Conservation (phyloP, 2,888 invertebrate genomes). For the Uropetala carovei region DNA sequence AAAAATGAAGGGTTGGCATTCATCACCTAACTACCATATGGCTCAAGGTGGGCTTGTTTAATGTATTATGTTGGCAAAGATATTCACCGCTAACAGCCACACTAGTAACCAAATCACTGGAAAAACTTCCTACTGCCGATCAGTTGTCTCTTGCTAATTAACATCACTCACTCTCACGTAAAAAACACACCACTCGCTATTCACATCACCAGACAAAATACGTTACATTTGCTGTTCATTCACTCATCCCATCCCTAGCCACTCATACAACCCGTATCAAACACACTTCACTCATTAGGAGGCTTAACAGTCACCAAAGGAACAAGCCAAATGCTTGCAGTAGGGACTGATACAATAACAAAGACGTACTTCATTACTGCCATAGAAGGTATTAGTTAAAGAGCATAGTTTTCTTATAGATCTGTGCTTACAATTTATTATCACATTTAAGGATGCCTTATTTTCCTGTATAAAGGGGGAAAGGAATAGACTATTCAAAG, state of each 20-base stretch:
- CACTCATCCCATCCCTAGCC: neutral
- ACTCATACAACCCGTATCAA: conserved; percentile 51
- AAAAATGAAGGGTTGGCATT: conserved; percentile 37
- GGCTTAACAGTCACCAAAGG: conserved; percentile 45
- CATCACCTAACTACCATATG: conserved; percentile 12
- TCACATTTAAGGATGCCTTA: conserved; percentile 60
- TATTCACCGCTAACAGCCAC: conserved; percentile 16
- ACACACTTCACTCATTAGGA: conserved; percentile 53
- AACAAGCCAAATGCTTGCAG: conserved; percentile 49
- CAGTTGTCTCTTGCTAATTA: neutral
- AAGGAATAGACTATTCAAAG: conserved; percentile 47
- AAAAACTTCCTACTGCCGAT: neutral
- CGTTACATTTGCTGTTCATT: neutral
- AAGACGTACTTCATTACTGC: conserved; percentile 42
- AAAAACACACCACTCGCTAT: conserved; percentile 41
- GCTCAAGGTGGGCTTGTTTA: neutral
- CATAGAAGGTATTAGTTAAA: conserved; percentile 52
- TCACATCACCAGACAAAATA: conserved; percentile 12
- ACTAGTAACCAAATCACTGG: conserved; percentile 38
- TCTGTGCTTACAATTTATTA: conserved; percentile 62
- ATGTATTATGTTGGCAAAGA: neutral
- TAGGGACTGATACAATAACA: conserved; percentile 43
- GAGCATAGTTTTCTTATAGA: conserved; percentile 45
- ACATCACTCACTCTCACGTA: neutral
- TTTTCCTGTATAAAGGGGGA: conserved; percentile 40